Conservation (phyloP, 1,140 invertebrate genomes). For the Parapsyche elsis region DNA sequence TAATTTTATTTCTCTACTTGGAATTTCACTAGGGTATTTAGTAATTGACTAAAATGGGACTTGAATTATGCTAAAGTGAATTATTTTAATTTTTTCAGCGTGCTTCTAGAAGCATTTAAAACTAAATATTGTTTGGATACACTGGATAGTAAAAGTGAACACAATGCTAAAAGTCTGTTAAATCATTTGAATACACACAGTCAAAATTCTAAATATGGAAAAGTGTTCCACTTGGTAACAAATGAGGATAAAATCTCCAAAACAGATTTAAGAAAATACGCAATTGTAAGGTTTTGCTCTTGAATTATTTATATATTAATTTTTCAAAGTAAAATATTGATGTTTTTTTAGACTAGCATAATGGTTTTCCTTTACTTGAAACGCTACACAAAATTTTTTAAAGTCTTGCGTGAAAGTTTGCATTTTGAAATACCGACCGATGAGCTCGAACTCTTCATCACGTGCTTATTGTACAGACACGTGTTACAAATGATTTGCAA, state of each 20-base stretch:
- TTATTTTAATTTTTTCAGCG: constrained; percentile 2
- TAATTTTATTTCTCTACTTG: no score
- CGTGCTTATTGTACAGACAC: constrained; percentile 8
- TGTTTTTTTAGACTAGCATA: constrained; percentile 1
- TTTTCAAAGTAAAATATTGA: neutral
- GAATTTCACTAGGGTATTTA: no score
- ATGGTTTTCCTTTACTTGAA: constrained; percentile 2
- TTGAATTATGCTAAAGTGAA: neutral
- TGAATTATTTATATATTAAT: neutral
- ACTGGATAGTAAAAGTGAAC: neutral
- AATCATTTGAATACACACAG: neutral
- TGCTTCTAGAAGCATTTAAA: neutral
- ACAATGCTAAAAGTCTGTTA: neutral
- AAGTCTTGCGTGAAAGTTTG: neutral
- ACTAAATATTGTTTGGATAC: neutral
- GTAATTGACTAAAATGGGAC: neutral
- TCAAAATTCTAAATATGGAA: neutral
- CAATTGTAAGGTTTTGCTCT: constrained; percentile 3
- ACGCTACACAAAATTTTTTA: constrained; percentile 1
- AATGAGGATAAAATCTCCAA: constrained; percentile 1
- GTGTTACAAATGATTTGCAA: constrained; percentile 32
- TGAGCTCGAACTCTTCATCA: neutral
- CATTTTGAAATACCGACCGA: neutral
- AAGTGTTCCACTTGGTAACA: constrained; percentile 13
- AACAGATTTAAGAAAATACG: constrained; percentile 11